phyloP scores from a whole-genome alignment of 2,888 invertebrate genomes.

The Lasioglossum pauxillum region DNA sequence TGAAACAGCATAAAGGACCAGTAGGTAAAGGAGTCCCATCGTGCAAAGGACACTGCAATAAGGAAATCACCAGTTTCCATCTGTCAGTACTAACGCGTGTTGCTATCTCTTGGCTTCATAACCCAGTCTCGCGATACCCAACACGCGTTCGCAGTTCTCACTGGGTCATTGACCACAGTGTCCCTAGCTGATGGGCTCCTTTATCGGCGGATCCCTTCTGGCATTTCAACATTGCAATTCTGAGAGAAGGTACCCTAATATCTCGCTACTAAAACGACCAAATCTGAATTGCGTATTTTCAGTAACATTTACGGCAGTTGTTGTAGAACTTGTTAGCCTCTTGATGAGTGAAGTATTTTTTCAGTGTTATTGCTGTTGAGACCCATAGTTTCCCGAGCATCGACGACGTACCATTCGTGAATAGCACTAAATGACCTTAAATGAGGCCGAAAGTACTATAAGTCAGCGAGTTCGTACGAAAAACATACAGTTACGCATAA shows the following conservation, averaged over 20 bases:
- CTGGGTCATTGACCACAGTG: not conserved
- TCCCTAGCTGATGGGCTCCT: constrained; percentile 7
- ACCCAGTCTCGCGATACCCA: not conserved
- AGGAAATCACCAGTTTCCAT: constrained; percentile 8
- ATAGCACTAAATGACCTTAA: not conserved
- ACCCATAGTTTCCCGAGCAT: not conserved
- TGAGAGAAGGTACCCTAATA: not conserved
- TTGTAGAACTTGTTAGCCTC: not conserved
- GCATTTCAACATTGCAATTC: not conserved
- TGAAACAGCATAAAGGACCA: not conserved
- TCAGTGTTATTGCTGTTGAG: not conserved
- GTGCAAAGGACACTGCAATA: not conserved
- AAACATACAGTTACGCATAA: not conserved
- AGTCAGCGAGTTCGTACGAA: not conserved
- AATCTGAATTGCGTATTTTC: not conserved
- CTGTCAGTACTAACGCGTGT: not conserved
- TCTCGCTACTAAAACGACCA: not conserved
- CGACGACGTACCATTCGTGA: not conserved
- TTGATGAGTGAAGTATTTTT: not conserved
- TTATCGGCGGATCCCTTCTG: not conserved
- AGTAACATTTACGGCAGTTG: not conserved
- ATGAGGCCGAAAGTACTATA: not conserved
- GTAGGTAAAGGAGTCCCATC: not conserved
- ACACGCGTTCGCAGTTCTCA: constrained; percentile 15
- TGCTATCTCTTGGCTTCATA: constrained; percentile 6